Evolutionary conservation across 2,113 vertebrate species (phyloP), one percentile per base, ranked within the genome.

Genomic region (Upupa epops): DNA sequence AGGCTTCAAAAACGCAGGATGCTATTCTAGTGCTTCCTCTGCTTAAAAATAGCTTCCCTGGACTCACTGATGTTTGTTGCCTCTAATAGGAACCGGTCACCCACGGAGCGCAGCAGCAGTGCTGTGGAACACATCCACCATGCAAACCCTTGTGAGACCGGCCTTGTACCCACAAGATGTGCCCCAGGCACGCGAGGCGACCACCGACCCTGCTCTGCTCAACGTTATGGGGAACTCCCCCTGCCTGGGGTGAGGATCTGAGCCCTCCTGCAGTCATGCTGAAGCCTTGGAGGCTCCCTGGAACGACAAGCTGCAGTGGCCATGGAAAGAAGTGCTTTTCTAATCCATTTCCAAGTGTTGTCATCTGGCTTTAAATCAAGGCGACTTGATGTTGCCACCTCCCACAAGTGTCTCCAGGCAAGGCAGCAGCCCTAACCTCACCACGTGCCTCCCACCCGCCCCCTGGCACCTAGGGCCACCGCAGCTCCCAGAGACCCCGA

Each of bases 11-110:
- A 94, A 95, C 91, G 94, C 95, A 95, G 91, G 93, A 91, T 95
- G 93, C 95, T 95, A 96, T 96, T 96, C 94, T 96, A 94, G 95
- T 94, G 94, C 93, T 96, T 96, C 95, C 95, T 96, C 94, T 94
- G 56, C 94, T 93, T 96, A 96, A 96, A 96, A 96, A 96, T 96
- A 96, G 95, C 94, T 95, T 91, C 95, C 93, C 95, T 93, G 91
- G 89, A 87, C 87, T 93, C 1, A 4, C 89, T 85, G 83, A 61
- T 94, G 94, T 95, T 96, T 95, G 94, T 91, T 95, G 94, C 94
- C 93, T 96, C 95, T 95, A 95, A 96, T 95, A 96, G 95, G 95
- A 96, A 92, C 93, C 3, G 87, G 71, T 96, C 91, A 94, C 93
- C 94, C 91, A 79, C 9, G 63, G 93, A 94, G 94, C 66, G 69